Evolutionary conservation across 2,797 vertebrate genomes (phyloP).

Genomic region (Lacerta bilineata): DNA sequence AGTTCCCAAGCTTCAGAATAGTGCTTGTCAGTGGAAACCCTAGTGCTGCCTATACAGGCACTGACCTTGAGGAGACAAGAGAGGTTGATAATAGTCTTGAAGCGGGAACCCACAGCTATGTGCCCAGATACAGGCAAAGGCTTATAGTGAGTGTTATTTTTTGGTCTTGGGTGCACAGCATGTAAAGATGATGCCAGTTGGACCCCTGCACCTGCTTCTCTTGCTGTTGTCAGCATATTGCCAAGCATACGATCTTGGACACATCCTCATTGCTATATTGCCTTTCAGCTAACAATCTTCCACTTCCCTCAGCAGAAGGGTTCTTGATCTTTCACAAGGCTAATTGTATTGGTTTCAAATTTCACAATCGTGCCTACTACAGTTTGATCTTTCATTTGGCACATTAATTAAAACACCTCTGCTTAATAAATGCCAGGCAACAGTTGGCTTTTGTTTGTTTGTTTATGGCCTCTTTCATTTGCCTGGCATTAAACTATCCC

Average conservation of each 20-base stretch:
- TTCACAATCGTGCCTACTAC: slow-evolving; percentile 7
- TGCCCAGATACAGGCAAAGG: neutral
- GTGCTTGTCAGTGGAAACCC: neutral
- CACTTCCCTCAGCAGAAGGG: slow-evolving; percentile 30
- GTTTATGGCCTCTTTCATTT: neutral
- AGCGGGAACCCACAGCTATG: neutral
- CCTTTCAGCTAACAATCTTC: slow-evolving; percentile 11
- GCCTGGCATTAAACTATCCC: no score
- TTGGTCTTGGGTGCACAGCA: neutral
- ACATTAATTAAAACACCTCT: slow-evolving; percentile 1
- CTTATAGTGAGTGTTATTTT: slow-evolving; percentile 34
- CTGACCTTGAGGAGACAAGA: neutral
- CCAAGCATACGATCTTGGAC: neutral
- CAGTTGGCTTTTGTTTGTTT: neutral
- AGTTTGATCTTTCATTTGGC: neutral
- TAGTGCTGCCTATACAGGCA: neutral
- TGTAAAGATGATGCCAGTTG: slow-evolving; percentile 17
- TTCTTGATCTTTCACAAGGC: neutral
- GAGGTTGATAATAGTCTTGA: neutral
- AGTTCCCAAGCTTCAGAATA: neutral
- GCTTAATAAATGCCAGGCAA: neutral
- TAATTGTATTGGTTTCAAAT: neutral
- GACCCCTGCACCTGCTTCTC: neutral
- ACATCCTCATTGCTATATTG: accelerated
- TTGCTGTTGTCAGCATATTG: slow-evolving; percentile 23